Percentiles rank a stretch among this genome's conserved stretches.
phyloP scores from a whole-genome alignment of 2,888 invertebrate genomes.

The Eristalinus aeneus region DNA sequence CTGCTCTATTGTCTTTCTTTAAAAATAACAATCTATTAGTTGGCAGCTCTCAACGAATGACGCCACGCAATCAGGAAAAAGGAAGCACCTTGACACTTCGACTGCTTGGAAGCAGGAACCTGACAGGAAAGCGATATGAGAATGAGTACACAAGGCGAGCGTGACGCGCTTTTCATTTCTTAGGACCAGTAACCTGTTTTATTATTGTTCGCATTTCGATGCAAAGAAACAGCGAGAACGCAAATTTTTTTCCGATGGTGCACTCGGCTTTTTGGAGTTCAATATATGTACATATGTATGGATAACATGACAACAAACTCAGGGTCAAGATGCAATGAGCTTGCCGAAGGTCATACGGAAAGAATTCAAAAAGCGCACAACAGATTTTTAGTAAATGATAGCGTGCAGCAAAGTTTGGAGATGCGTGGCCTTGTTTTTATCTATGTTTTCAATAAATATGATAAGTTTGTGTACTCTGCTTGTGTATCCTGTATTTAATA shows the following conservation, averaged over 20 bases:
- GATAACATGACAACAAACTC: constrained; percentile 27
- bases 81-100: constrained; percentile 67
- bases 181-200: constrained; percentile 50
- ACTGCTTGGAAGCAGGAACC: constrained; percentile 45
- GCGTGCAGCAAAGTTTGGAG: background rate
- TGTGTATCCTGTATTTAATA: background rate
- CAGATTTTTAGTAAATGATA: background rate
- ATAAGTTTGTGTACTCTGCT: background rate
- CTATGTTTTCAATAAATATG: background rate
- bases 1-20: background rate
- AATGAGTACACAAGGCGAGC: constrained; percentile 17
- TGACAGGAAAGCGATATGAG: constrained; percentile 63
- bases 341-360: constrained; percentile 26
- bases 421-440: background rate
- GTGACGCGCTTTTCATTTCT: background rate
- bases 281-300: background rate
- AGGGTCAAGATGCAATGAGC: constrained; percentile 62
- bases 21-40: background rate
- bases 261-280: constrained; percentile 9
- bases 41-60: constrained; percentile 13
- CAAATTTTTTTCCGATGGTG: constrained; percentile 3
- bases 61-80: constrained; percentile 60
- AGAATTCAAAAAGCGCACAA: background rate
- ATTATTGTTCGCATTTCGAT: constrained; percentile 14
- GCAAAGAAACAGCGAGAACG: background rate